Conservation (phyloP, 2,888 invertebrate species). For the Eilema depressum region DNA sequence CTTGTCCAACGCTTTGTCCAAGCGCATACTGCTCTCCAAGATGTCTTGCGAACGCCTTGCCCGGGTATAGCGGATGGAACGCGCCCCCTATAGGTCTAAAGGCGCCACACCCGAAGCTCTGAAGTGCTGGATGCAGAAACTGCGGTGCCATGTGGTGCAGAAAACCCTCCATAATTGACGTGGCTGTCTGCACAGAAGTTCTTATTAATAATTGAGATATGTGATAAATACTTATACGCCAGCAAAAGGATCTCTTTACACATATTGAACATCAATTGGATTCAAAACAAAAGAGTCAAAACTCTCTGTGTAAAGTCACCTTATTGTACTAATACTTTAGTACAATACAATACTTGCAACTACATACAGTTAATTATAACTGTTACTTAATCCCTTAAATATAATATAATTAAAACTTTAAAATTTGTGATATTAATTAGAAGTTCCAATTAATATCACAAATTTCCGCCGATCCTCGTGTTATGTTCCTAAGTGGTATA, state of each 20-base stretch:
- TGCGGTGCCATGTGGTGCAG: constrained; percentile 86
- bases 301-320: no score
- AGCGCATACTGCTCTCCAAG: constrained; percentile 84
- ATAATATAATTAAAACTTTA: no score
- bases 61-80: constrained; percentile 83
- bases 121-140: constrained; percentile 84
- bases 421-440: no score
- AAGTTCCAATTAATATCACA: no score
- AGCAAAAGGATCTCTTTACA: constrained; percentile 3
- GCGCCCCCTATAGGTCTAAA: constrained; percentile 84
- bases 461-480: no score
- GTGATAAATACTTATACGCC: constrained; percentile 10
- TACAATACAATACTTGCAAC: no score
- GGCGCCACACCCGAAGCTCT: constrained; percentile 84
- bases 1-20: constrained; percentile 83
- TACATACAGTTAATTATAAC: no score
- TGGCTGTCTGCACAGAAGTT: constrained; percentile 48
- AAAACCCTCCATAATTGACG: constrained; percentile 80
- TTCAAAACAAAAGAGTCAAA: no score
- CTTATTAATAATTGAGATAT: background rate
- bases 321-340: no score
- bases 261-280: no score
- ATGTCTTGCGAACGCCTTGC: constrained; percentile 83
- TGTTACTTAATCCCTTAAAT: no score
- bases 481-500: no score